Evolutionary conservation across 2,113 vertebrate species (phyloP), one percentile per base, ranked within the genome.

Genomic region (Menidia beryllina): DNA sequence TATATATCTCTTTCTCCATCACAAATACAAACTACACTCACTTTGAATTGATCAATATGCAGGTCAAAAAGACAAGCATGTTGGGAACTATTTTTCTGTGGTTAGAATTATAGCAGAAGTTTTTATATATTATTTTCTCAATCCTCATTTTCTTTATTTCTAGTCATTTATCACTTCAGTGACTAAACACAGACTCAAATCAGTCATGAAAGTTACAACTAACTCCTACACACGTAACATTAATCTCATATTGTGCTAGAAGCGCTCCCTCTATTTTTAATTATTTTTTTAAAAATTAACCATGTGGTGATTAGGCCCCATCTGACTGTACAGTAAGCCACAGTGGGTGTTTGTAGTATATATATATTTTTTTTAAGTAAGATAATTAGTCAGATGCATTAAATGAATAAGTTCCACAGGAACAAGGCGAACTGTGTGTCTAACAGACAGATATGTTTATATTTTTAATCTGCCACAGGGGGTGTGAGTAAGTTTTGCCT

Each of bases 141-240:
- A 5, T 69, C 5, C 23, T 27, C 13, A 66, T 59, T 15, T 9
- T 25, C 64, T 25, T 73, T 84, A 80, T 73, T 73, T 39, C 26
- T 25, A 24, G 14, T 58, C 10, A 68, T 3, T 70, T 72, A 48
- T 70, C 4, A 74, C 43, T 63, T 19, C 8, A 54, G n/a, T 70
- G 68, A 85, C 52, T 67, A 57, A 87, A 79, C 25, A 53, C 41
- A 68, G 23, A 80, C 52, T 72, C 47, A 85, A 47, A 88, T 72
- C 56, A 73, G 53, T 82, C 65, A 39, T 75, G 57, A 77, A 85
- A 83, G 65, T 81, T 72, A 30, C 65, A 76, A 39, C 24, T 57
- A 27, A 64, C 77, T 64, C 66, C 70, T 51, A 82, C 79, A 82
- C 26, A 57, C 53, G 19, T 10, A 30, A 64, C 21, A 64, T 47